Percentiles rank a stretch among this genome's conserved stretches.
Evolutionary conservation across 2,888 invertebrate genomes (phyloP).

Genomic region (Clepsis dumicolana): DNA sequence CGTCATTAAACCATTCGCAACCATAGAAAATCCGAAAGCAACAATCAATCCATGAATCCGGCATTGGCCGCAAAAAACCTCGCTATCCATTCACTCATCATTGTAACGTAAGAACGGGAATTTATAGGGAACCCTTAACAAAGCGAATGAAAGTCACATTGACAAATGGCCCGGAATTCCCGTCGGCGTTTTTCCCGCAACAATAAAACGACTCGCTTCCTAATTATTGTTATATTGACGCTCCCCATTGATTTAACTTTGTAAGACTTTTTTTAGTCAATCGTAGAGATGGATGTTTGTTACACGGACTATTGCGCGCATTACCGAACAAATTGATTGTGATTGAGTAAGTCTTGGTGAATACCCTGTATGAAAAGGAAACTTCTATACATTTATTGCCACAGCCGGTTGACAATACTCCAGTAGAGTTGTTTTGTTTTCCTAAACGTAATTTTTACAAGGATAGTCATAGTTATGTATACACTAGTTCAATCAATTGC

Average conservation of each 20-base stretch:
- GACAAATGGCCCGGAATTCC: constrained; percentile 40
- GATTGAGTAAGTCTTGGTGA: no score
- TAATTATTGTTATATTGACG: constrained; percentile 42
- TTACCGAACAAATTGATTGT: no score
- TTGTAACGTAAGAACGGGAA: constrained; percentile 34
- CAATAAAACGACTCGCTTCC: constrained; percentile 36
- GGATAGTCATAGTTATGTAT: no score
- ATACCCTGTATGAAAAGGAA: no score
- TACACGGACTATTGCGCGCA: neutral
- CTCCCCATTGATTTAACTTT: constrained; percentile 37
- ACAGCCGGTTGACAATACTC: no score
- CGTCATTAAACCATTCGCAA: neutral
- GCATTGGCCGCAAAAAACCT: constrained; percentile 22
- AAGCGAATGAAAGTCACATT: constrained; percentile 41
- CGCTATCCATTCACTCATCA: constrained; percentile 30
- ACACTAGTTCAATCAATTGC: no score
- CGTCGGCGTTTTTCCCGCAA: constrained; percentile 33
- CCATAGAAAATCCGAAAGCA: neutral
- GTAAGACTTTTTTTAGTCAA: constrained; percentile 29
- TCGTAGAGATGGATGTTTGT: neutral
- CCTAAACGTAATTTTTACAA: no score
- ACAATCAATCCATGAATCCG: constrained; percentile 2
- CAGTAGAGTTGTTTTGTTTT: no score
- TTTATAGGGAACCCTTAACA: constrained; percentile 42
- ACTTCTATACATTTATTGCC: no score